Conservation (phyloP, 2,797 vertebrate genomes). For the Neomorphus geoffroyi region DNA sequence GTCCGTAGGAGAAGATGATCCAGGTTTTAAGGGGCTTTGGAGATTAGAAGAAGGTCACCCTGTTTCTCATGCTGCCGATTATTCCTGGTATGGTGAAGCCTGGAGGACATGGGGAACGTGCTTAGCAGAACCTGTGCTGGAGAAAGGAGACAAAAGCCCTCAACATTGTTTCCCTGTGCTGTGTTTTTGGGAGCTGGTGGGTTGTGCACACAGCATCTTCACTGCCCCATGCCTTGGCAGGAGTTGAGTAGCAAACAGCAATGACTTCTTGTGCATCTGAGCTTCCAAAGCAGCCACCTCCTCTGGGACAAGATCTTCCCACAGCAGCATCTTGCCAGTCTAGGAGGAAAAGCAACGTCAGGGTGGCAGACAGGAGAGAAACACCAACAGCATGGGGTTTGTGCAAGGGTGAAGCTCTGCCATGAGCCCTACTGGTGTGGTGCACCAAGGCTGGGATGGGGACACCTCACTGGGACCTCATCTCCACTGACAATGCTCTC, state of each 20-base stretch:
- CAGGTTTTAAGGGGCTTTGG: slow-evolving; percentile 56
- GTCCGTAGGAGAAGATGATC: slow-evolving; percentile 38
- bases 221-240: background rate
- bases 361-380: background rate
- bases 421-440: background rate
- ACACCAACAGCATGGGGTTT: background rate
- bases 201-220: background rate
- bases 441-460: background rate
- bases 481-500: rapidly evolving
- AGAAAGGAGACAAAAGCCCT: background rate
- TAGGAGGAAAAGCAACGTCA: background rate
- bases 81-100: background rate
- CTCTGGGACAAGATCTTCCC: background rate
- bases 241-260: background rate
- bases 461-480: background rate
- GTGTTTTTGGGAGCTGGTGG: background rate
- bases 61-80: background rate
- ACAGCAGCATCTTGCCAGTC: background rate
- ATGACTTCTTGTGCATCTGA: background rate
- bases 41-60: slow-evolving; percentile 50
- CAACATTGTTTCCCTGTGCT: rapidly evolving
- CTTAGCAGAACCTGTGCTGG: rapidly evolving
- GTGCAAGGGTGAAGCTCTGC: background rate
- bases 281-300: background rate
- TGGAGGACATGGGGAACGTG: slow-evolving; percentile 22